These are phyloP conservation scores for Xiphias gladius DNA, from an alignment of 2,113 vertebrate genomes.

Conservation along the genomic window DNA sequence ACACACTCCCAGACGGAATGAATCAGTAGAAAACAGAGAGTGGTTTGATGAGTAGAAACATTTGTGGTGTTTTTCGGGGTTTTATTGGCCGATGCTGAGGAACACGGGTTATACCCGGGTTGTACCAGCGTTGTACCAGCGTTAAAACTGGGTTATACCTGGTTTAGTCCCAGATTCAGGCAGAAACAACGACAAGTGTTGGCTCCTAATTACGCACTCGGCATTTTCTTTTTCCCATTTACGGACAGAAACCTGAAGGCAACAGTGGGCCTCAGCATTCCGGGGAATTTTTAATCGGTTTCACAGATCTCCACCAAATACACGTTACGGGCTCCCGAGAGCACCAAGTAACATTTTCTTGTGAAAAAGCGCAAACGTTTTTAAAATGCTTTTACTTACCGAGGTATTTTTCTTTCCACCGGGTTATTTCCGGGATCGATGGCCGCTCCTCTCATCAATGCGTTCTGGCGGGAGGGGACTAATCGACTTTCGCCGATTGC, in stretches of 20 bases:
- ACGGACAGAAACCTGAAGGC: not conserved
- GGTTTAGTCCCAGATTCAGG: too few relatives aligned
- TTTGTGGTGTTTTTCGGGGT: not conserved
- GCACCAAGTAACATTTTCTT: not conserved
- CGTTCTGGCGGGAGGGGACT: slow-evolving; percentile 8
- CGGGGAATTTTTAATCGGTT: too few relatives aligned
- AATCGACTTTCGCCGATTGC: slow-evolving; percentile 41
- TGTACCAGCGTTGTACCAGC: too few relatives aligned
- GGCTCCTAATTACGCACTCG: not conserved
- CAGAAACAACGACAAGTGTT: too few relatives aligned
- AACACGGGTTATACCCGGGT: too few relatives aligned
- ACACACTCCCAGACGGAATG: not conserved
- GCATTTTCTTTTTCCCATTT: not conserved
- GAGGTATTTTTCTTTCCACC: too few relatives aligned
- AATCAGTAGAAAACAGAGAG: not conserved
- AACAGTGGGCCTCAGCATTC: not conserved
- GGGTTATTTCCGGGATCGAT: not conserved
- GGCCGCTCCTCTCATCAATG: not conserved
- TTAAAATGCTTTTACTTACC: too few relatives aligned
- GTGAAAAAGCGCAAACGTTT: not conserved
- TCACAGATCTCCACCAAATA: not conserved
- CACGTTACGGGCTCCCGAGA: not conserved
- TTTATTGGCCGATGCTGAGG: not conserved
- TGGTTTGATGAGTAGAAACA: not conserved
- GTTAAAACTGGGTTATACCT: too few relatives aligned